phyloP scores from a whole-genome alignment of 2,888 invertebrate species.

The Drosophila hawaiiensis region DNA sequence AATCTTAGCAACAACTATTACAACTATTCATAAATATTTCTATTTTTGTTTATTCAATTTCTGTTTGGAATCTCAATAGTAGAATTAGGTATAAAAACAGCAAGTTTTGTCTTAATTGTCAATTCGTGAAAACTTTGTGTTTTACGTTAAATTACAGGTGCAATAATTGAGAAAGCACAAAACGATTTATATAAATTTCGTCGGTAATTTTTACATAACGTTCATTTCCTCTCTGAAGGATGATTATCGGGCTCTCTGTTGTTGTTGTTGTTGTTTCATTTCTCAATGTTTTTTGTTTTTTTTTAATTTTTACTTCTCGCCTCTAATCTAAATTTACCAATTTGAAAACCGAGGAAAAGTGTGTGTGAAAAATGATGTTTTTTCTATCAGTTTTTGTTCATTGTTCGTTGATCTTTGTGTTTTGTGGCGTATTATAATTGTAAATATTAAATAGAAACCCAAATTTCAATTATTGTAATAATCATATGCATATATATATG shows the following conservation, averaged over 20 bases:
- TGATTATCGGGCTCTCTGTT: not conserved
- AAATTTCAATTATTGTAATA: slow-evolving; percentile 28
- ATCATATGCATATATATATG: slow-evolving; percentile 17
- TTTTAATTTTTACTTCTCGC: not conserved
- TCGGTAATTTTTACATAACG: not conserved
- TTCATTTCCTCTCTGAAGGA: not conserved
- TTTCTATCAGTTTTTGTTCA: slow-evolving; percentile 14
- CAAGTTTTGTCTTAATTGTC: slow-evolving; percentile 15
- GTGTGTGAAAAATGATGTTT: slow-evolving; percentile 2
- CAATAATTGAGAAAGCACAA: not conserved
- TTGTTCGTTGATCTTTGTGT: slow-evolving; percentile 17
- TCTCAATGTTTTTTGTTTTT: not conserved
- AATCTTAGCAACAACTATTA: not conserved
- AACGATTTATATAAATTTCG: not conserved
- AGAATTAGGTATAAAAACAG: slow-evolving; percentile 8
- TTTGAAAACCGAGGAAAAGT: not conserved
- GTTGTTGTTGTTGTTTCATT: not conserved
- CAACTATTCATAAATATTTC: not conserved
- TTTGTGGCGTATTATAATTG: slow-evolving; percentile 31
- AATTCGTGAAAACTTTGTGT: slow-evolving; percentile 11
- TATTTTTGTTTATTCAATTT: not conserved
- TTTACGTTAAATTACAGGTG: not conserved
- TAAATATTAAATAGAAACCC: slow-evolving; percentile 33
- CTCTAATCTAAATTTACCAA: not conserved
- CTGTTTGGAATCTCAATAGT: slow-evolving; percentile 11